Conservation (phyloP, 35 echinoderm and acorn worm species). For the Ophiothrix spiculata region DNA sequence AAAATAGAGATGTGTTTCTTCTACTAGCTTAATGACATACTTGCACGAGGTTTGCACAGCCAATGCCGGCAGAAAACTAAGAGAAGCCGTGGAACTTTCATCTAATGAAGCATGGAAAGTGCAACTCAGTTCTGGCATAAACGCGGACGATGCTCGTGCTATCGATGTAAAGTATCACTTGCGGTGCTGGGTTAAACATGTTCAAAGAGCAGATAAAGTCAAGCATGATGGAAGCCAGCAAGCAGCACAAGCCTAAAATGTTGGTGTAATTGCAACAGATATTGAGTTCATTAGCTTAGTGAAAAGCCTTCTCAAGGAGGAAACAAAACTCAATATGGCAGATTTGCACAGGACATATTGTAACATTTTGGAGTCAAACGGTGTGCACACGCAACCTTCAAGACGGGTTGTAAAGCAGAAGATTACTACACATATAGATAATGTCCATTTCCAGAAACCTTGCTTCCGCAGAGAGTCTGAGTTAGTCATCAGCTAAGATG, state of each 20-base stretch:
- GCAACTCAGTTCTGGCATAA: conserved; percentile 2
- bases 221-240: not conserved
- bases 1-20: conserved; percentile 23
- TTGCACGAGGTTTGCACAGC: conserved; percentile 17
- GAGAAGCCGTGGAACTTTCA: no score
- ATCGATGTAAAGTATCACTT: conserved; percentile 25
- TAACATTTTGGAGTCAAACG: conserved; percentile 14
- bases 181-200: conserved; percentile 22
- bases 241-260: not conserved
- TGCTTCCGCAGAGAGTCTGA: not conserved
- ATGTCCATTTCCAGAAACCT: conserved; percentile 11
- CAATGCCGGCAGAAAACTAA: conserved; percentile 28
- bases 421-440: not conserved
- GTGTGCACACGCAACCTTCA: not conserved
- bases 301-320: conserved; percentile 5
- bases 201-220: not conserved
- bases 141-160: conserved; percentile 7
- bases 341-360: not conserved
- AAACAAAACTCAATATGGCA: conserved; percentile 16
- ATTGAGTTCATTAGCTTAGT: conserved; percentile 27
- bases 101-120: conserved; percentile 28
- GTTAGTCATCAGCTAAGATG: not conserved
- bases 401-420: not conserved
- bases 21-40: not conserved
- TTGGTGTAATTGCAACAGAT: conserved; percentile 22